Evolutionary conservation across 2,888 invertebrate genomes (phyloP).

Genomic region (Drosophila mimica): DNA sequence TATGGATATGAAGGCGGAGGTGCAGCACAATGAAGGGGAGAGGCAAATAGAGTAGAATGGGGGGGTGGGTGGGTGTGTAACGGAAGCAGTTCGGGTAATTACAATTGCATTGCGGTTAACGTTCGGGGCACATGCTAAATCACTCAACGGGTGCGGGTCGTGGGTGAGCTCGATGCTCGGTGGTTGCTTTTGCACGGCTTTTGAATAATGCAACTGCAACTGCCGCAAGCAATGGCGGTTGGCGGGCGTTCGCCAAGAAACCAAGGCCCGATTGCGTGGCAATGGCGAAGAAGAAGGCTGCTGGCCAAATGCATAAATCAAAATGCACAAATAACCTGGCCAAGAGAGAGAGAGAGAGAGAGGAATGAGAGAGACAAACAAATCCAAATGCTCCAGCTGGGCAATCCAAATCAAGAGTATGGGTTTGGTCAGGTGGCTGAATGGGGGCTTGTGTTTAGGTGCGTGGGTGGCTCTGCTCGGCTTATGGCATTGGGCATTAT

Average conservation of each 20-base stretch:
- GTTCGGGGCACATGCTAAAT: constrained; percentile 72
- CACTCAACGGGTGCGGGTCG: constrained; percentile 59
- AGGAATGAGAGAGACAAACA: constrained; percentile 13
- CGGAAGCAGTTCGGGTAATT: constrained; percentile 78
- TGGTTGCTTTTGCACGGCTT: constrained; percentile 51
- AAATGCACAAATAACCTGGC: constrained; percentile 73
- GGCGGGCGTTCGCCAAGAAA: constrained; percentile 42
- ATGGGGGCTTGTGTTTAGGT: not conserved
- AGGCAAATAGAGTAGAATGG: not conserved
- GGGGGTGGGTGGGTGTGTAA: constrained; percentile 6
- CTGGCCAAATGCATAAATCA: constrained; percentile 71
- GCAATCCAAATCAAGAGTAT: constrained; percentile 8
- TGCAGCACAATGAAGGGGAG: not conserved
- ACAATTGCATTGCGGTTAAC: constrained; percentile 80
- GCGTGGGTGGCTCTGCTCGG: constrained; percentile 6
- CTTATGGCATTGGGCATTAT: constrained; percentile 59
- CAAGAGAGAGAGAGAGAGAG: constrained; percentile 13
- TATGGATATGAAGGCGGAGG: not conserved
- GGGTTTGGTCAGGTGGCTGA: not conserved
- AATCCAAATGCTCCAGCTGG: constrained; percentile 49
- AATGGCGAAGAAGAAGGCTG: constrained; percentile 22
- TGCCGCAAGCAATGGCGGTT: constrained; percentile 27
- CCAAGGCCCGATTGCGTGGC: constrained; percentile 31
- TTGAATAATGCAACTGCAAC: constrained; percentile 73
- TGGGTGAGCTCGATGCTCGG: constrained; percentile 4